Base-by-base conservation (phyloP, 1,140 invertebrate genomes). In the Gryon sp. region DNA sequence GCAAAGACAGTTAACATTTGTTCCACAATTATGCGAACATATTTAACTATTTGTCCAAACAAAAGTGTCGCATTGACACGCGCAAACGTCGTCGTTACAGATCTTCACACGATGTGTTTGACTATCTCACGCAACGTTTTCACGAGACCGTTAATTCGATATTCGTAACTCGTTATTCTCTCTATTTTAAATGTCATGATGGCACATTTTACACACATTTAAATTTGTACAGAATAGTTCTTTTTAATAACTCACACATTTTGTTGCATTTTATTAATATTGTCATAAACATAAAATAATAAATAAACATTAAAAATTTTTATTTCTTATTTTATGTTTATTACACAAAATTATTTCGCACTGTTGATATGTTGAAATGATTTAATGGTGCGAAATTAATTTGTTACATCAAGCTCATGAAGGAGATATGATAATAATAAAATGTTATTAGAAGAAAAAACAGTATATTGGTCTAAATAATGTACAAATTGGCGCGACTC, bases 401-500 rank as follows among this genome's bases (percentile, higher is more conserved):
- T n/a, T n/a, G n/a, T n/a, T n/a, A n/a, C n/a, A n/a, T n/a, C n/a
- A n/a, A n/a, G n/a, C n/a, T n/a, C n/a, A n/a, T n/a, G n/a, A 24
- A 24, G 8, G 11, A 22, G 40, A 26, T 60, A 38, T 30, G 5
- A 46, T 55, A 32, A 66, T 50, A 12, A 9, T 7, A 57, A 45
- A 36, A 62, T 41, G n/a, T n/a, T n/a, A n/a, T n/a, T n/a, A n/a
- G n/a, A n/a, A n/a, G n/a, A n/a, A n/a, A n/a, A n/a, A n/a, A n/a
- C n/a, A n/a, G n/a, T n/a, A n/a, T 18, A 30, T 22, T 68, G 82
- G 81, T 78, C 82, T 80, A 84, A 82, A 87, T 87, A 85, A 75
- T 69, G 52, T 65, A 62, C 84, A 87, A 87, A 87, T 87, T 87
- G 85, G 85, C 84, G 80, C 80, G 78, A 84, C 84, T 87, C 85